phyloP scores from a whole-genome alignment of 2,113 vertebrate genomes.

The Macaca nemestrina region DNA sequence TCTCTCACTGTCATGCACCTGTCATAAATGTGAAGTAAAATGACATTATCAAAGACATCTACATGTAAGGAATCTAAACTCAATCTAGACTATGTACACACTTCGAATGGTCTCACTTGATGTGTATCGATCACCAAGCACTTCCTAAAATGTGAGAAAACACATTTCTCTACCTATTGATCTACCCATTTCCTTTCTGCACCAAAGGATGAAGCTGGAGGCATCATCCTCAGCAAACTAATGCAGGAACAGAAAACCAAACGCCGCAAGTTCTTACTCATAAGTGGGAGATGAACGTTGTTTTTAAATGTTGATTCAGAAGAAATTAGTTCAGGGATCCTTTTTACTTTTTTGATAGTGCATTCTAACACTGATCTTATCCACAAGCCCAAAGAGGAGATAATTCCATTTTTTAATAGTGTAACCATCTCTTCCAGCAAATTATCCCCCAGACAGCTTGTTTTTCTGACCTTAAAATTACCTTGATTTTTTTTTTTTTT shows the following conservation, averaged over 20 bases:
- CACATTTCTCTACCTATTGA: not conserved
- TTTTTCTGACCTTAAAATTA: not conserved
- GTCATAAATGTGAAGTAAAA: not conserved
- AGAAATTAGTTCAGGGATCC: not conserved
- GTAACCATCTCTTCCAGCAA: not conserved
- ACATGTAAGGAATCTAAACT: not conserved
- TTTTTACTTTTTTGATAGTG: not conserved
- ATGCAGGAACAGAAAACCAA: too few relatives aligned
- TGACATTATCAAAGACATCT: not conserved
- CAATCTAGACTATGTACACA: fast-evolving
- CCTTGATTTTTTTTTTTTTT: not conserved
- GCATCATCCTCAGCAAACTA: too few relatives aligned
- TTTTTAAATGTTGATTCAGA: not conserved
- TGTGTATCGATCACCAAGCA: too few relatives aligned
- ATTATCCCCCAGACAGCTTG: not conserved
- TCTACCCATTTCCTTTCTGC: not conserved
- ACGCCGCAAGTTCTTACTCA: too few relatives aligned
- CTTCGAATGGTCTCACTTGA: too few relatives aligned
- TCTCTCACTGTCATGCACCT: not conserved
- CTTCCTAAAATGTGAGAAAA: not conserved
- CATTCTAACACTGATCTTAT: not conserved
- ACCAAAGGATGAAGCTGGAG: not conserved
- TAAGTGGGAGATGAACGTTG: too few relatives aligned
- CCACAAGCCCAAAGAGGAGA: not conserved
- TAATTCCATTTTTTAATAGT: not conserved